These are phyloP conservation scores for Lepidocyrtoides sp. DNA, from an alignment of 2,888 invertebrate genomes.

Conservation along the genomic window DNA sequence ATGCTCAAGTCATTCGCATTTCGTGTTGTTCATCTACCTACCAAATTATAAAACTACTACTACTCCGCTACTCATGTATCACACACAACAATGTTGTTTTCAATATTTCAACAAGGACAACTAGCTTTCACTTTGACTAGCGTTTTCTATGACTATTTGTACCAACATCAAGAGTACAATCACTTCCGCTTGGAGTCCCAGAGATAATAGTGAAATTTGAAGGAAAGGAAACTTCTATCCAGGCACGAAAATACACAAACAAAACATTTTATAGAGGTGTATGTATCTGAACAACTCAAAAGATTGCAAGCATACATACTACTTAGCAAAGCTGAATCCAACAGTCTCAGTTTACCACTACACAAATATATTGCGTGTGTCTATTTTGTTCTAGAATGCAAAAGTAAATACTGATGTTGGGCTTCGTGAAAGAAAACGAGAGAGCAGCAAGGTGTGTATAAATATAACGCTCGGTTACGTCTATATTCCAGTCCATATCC, in stretches of 20 bases:
- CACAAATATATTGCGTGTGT: no score
- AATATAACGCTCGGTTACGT: not conserved
- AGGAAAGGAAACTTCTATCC: slow-evolving; percentile 19
- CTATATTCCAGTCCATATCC: not conserved
- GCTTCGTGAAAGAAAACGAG: slow-evolving; percentile 21
- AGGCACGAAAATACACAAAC: not conserved
- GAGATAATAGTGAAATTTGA: slow-evolving; percentile 72
- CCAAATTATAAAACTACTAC: no score
- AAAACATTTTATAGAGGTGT: not conserved
- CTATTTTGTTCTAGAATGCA: not conserved
- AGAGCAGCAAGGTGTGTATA: not conserved
- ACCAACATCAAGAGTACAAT: slow-evolving; percentile 35
- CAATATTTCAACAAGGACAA: not conserved
- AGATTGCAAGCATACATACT: no score
- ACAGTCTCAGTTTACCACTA: no score
- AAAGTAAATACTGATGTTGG: slow-evolving; percentile 68
- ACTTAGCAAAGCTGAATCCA: no score
- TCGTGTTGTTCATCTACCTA: no score
- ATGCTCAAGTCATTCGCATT: slow-evolving; percentile 20
- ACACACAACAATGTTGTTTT: slow-evolving; percentile 34
- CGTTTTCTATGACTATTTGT: no score
- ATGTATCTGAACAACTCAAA: not conserved
- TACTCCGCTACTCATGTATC: not conserved
- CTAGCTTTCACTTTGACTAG: not conserved
- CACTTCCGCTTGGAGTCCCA: slow-evolving; percentile 73